These are phyloP conservation scores for Pedetes capensis DNA, from an alignment of 2,113 vertebrate species.

Conservation along the genomic window DNA sequence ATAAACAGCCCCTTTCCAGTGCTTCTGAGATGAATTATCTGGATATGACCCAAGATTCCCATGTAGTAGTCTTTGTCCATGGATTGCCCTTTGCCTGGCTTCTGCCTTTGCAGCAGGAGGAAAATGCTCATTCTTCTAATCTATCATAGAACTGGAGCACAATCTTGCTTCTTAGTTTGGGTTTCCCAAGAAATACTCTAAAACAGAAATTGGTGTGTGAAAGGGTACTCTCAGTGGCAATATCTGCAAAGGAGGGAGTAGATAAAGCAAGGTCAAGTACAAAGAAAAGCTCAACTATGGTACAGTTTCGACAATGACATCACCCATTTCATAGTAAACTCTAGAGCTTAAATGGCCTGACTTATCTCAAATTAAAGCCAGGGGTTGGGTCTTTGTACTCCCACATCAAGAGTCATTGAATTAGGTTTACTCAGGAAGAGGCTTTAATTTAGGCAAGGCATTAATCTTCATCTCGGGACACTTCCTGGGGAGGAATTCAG, in stretches of 20 bases:
- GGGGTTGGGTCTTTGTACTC: accelerated
- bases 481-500: not conserved
- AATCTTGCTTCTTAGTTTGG: not conserved
- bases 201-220: not conserved
- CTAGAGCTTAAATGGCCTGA: not conserved
- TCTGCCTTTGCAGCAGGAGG: not conserved
- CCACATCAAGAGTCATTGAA: not conserved
- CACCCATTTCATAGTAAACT: not conserved
- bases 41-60: not conserved
- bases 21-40: not conserved
- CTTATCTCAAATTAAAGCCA: not conserved
- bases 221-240: not conserved
- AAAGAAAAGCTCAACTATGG: not conserved
- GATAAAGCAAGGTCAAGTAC: not conserved
- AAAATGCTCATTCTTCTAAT: not conserved
- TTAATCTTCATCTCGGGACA: not conserved
- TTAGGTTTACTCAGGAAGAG: not conserved
- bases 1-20: not conserved
- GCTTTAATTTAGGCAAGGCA: not conserved
- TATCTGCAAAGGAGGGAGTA: not conserved
- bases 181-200: not conserved
- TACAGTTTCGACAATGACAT: not conserved
- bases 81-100: not conserved
- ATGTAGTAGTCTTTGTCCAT: not conserved
- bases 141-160: not conserved